A percentile compares a stretch with the other conserved stretches of the same genome.
Evolutionary conservation across 1,140 invertebrate genomes (phyloP).

Genomic region (Rhizoglyphus robini): DNA sequence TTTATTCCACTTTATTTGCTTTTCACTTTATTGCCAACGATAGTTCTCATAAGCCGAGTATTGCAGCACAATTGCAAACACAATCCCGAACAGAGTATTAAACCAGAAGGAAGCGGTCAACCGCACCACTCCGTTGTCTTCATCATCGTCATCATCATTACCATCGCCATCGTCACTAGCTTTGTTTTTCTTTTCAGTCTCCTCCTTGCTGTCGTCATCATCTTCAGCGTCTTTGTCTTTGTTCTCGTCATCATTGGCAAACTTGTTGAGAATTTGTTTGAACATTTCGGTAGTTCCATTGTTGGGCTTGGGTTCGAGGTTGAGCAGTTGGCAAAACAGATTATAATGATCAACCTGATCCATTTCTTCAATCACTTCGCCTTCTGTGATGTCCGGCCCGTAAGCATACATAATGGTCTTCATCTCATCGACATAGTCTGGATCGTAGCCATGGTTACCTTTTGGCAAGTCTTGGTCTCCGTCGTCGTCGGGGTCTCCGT

Average conservation of each 20-base stretch:
- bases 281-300: slow-evolving; percentile 22
- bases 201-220: slow-evolving; percentile 6
- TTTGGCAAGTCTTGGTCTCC: not conserved
- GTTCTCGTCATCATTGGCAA: slow-evolving; percentile 13
- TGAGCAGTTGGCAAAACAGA: slow-evolving; percentile 22
- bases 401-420: not conserved
- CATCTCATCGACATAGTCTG: slow-evolving; percentile 14
- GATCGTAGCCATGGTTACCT: slow-evolving; percentile 17
- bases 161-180: slow-evolving; percentile 6
- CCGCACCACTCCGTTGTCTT: not conserved
- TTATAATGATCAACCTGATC: slow-evolving; percentile 26
- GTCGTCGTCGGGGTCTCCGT: slow-evolving; percentile 6
- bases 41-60: too few relatives aligned
- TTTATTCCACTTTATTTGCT: too few relatives aligned
- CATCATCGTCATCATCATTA: not conserved
- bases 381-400: slow-evolving; percentile 22
- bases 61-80: too few relatives aligned
- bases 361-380: slow-evolving; percentile 12
- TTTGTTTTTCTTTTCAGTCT: not conserved
- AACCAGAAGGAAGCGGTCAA: too few relatives aligned
- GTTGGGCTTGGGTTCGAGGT: slow-evolving; percentile 22
- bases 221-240: slow-evolving; percentile 12
- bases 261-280: slow-evolving; percentile 27
- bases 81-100: too few relatives aligned
- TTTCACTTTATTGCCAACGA: too few relatives aligned